Percentiles rank a stretch among this genome's conserved stretches.
These are phyloP conservation scores for Drosophila kikkawai DNA, from an alignment of 1,140 invertebrate genomes.

Conservation along the genomic window DNA sequence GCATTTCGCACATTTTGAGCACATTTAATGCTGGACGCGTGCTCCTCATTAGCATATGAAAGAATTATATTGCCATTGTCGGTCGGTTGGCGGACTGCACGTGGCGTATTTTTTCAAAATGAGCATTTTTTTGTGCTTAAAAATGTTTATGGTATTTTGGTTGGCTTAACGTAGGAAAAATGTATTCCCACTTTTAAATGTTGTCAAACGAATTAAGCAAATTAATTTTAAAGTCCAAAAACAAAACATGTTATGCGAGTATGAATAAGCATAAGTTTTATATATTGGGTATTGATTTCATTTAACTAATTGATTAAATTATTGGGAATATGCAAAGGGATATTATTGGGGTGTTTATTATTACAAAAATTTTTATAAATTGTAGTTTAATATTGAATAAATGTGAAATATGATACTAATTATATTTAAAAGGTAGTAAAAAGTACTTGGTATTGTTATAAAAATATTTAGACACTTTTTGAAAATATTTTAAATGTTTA, in stretches of 20 bases:
- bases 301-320: constrained; percentile 11
- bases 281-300: constrained; percentile 4
- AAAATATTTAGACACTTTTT: neutral
- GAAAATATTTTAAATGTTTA: no score
- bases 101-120: constrained; percentile 20
- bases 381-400: neutral
- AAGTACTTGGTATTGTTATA: no score
- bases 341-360: no score
- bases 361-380: no score
- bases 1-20: constrained; percentile 69
- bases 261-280: neutral
- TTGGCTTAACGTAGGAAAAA: neutral
- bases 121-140: neutral
- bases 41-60: constrained; percentile 76
- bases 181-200: neutral
- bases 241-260: neutral
- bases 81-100: constrained; percentile 13
- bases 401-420: neutral
- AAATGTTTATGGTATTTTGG: constrained; percentile 28
- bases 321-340: no score
- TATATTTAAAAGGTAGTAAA: neutral
- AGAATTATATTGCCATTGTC: constrained; percentile 52
- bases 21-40: constrained; percentile 73
- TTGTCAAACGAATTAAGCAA: constrained; percentile 19
- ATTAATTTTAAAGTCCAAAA: constrained; percentile 13